Evolutionary conservation across 2,113 vertebrate species (phyloP).

Genomic region (Osmerus mordax): DNA sequence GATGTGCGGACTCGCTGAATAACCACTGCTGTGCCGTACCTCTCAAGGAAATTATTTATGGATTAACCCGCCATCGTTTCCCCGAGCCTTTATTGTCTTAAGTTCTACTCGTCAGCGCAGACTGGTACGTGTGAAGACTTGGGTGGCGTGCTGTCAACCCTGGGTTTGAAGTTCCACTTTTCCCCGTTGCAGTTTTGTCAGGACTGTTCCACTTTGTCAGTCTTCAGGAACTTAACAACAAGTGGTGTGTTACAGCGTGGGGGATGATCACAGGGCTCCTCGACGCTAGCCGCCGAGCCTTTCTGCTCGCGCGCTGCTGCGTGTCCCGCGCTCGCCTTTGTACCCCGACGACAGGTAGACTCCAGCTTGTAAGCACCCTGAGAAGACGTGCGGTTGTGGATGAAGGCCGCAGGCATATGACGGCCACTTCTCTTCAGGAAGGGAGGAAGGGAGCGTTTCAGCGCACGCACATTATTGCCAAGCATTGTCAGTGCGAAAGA

Average conservation of each 20-base stretch:
- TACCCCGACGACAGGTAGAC: background rate
- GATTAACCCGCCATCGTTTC: conserved; percentile 29
- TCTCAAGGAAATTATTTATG: conserved; percentile 34
- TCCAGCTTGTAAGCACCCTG: conserved; percentile 1
- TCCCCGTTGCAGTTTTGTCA: conserved; percentile 7
- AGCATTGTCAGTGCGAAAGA: conserved; percentile 36
- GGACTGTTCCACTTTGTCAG: conserved; percentile 10
- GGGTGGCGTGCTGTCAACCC: background rate
- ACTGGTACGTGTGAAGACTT: background rate
- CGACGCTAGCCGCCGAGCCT: conserved; percentile 7
- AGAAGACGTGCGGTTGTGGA: conserved; percentile 14
- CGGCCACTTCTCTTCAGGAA: conserved; percentile 5
- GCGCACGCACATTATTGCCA: background rate
- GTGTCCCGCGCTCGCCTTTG: background rate
- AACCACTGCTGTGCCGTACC: conserved; percentile 13
- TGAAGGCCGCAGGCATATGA: background rate
- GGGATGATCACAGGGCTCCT: conserved; percentile 10
- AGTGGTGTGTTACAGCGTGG: background rate
- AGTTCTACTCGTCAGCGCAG: conserved; percentile 9
- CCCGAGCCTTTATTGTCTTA: conserved; percentile 19
- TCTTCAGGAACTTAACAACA: background rate
- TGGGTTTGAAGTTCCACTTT: background rate
- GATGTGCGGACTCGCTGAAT: background rate
- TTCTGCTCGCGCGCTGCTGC: background rate
- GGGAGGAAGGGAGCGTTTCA: background rate